These are phyloP conservation scores for Distichodus sexfasciatus DNA, from an alignment of 2,797 vertebrate genomes.

Conservation along the genomic window DNA sequence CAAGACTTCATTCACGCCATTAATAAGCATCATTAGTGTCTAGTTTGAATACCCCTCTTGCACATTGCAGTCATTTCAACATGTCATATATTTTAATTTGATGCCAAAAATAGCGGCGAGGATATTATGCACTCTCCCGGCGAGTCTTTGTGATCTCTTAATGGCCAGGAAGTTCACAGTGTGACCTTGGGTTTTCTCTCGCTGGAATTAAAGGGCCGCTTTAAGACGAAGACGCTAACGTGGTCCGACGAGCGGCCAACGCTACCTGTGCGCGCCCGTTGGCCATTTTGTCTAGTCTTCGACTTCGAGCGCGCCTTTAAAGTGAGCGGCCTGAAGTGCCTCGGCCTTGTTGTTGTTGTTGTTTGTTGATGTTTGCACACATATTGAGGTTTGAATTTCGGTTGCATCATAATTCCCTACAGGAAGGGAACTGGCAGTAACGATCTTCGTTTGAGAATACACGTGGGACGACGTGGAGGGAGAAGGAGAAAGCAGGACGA, in stretches of 20 bases:
- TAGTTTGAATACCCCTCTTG: constrained; percentile 99
- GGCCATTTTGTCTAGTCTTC: too few relatives aligned
- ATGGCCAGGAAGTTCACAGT: constrained; percentile 79
- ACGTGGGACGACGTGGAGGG: constrained; percentile 23
- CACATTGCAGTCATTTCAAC: constrained; percentile 99
- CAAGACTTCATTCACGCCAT: constrained; percentile 97
- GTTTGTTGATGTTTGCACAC: constrained; percentile 10
- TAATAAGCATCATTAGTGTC: constrained; percentile 99
- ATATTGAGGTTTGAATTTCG: not conserved
- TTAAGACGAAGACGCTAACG: too few relatives aligned
- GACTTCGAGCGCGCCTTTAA: too few relatives aligned
- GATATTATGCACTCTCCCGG: constrained; percentile 84
- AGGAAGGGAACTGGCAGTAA: constrained; percentile 5
- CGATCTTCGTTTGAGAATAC: constrained; percentile 27
- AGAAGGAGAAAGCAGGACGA: constrained; percentile 10
- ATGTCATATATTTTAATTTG: constrained; percentile 99
- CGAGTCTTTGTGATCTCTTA: constrained; percentile 83
- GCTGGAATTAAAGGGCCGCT: constrained; percentile 68
- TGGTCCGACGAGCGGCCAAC: too few relatives aligned
- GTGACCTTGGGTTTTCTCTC: constrained; percentile 80
- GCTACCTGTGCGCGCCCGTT: too few relatives aligned
- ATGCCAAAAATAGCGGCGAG: constrained; percentile 98
- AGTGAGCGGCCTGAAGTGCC: not conserved
- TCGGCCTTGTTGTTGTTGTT: constrained; percentile 27
- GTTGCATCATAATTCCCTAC: constrained; percentile 22